phyloP scores from a whole-genome alignment of 2,113 vertebrate genomes.

The Cebidichthys violaceus region DNA sequence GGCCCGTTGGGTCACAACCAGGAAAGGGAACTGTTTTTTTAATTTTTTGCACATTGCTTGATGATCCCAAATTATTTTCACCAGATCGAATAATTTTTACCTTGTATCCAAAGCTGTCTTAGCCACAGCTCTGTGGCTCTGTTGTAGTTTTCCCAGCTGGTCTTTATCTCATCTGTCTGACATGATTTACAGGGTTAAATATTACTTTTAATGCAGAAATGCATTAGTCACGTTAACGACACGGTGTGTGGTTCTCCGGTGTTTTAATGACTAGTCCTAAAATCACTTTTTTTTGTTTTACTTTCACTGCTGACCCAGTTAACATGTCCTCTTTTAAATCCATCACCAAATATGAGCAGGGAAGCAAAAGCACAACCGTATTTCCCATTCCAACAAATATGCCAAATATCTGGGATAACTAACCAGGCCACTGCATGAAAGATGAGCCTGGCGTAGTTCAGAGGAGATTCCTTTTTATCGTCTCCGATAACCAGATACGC shows the following conservation, averaged over 20 bases:
- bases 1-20: constrained; percentile 39
- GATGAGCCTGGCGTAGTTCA: constrained; percentile 37
- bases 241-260: constrained; percentile 27
- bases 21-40: constrained; percentile 28
- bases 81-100: background rate
- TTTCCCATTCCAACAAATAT: background rate
- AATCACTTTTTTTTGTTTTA: constrained; percentile 12
- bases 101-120: background rate
- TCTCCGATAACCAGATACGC: constrained; percentile 42
- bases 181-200: constrained; percentile 42
- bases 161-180: constrained; percentile 13
- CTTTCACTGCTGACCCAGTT: background rate
- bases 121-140: background rate
- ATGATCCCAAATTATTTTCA: background rate
- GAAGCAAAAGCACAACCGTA: background rate
- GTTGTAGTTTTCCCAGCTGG: constrained; percentile 20
- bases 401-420: constrained; percentile 18
- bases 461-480: constrained; percentile 39
- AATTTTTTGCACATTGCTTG: constrained; percentile 4
- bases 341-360: background rate
- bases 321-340: background rate
- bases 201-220: constrained; percentile 47
- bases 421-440: constrained; percentile 37
- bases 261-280: constrained; percentile 40
- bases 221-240: constrained; percentile 52